Percentiles rank a stretch among this genome's conserved stretches.
Conservation (phyloP, 2,888 invertebrate species). For the Deroplatys truncata region DNA sequence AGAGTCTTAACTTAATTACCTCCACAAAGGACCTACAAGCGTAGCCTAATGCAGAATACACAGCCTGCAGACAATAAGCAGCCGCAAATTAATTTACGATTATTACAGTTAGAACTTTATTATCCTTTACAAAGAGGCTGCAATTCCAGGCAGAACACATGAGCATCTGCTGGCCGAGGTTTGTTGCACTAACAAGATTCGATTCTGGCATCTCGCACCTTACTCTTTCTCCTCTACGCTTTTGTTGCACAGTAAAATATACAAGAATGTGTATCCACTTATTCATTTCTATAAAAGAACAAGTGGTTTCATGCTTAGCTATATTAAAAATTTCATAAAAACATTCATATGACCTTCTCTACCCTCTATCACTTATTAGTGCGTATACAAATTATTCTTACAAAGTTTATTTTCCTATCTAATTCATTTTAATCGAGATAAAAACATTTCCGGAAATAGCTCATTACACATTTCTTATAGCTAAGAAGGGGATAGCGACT, state of each 20-base stretch:
- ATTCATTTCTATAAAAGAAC: too few species aligned
- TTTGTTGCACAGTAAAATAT: neutral
- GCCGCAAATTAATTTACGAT: neutral
- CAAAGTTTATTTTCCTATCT: too few species aligned
- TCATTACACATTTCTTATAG: too few species aligned
- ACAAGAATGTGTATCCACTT: too few species aligned
- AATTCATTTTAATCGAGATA: too few species aligned
- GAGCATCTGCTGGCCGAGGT: neutral
- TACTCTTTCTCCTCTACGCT: neutral
- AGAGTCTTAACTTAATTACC: neutral
- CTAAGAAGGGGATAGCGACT: too few species aligned
- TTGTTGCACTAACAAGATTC: neutral
- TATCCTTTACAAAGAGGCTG: neutral
- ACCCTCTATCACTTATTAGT: too few species aligned
- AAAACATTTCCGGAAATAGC: too few species aligned
- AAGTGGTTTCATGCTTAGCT: too few species aligned
- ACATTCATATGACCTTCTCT: too few species aligned
- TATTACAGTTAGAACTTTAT: neutral
- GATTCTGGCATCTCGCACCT: neutral
- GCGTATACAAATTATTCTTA: too few species aligned
- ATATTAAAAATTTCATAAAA: too few species aligned
- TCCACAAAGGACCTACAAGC: neutral
- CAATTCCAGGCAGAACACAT: neutral
- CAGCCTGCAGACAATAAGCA: neutral
- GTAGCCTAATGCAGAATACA: neutral